Evolutionary conservation across 2,797 vertebrate species (phyloP), one percentile per base, ranked within the genome.

Genomic region (Sorex maritimensis): DNA sequence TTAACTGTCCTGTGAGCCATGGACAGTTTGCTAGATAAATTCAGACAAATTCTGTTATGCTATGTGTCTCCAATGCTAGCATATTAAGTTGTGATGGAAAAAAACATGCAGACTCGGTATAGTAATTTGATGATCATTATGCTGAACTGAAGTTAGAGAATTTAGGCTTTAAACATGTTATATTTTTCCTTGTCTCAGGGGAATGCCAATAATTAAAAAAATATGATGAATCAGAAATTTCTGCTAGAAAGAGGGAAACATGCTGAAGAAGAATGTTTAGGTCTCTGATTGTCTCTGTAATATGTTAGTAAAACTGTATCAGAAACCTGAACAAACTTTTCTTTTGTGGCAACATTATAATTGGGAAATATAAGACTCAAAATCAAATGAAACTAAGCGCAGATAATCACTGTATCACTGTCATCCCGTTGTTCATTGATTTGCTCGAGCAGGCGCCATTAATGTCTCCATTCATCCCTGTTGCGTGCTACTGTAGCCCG

Each of bases 161-260:
- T 41, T 86, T 90, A 84, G 58, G 69, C 67, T 86, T 79, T 92
- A 89, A 92, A 79, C 19, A 67, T 92, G 63, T 55, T 67, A 63
- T 74, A 38, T 28, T 96, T 96, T 87, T 4, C 6, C 19, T 92
- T 73, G 3, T 12, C 26, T 28, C 58, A 38, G 58, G 28, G 30
- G 34, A 96, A 94, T 92, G n/a, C 13, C 21, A 72, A 61, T 63
- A 78, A 86, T 73, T 86, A n/a, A 73, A 82, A 86, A 86, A 92
- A 86, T 58, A 68, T 30, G 58, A 78, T 74, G 77, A 89, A 94
- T n/a, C 82, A 78, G 65, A 61, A 15, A 41, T 72, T 19, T 75
- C 52, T 93, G 79, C 52, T 86, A 65, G n/a, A 84, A 49, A 92
- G 72, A 91, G 58, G 69, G 30, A 81, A 78, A 79, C n/a, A 86